These are phyloP conservation scores for Choristoneura fumiferana DNA, from an alignment of 1,140 invertebrate genomes.

Conservation along the genomic window DNA sequence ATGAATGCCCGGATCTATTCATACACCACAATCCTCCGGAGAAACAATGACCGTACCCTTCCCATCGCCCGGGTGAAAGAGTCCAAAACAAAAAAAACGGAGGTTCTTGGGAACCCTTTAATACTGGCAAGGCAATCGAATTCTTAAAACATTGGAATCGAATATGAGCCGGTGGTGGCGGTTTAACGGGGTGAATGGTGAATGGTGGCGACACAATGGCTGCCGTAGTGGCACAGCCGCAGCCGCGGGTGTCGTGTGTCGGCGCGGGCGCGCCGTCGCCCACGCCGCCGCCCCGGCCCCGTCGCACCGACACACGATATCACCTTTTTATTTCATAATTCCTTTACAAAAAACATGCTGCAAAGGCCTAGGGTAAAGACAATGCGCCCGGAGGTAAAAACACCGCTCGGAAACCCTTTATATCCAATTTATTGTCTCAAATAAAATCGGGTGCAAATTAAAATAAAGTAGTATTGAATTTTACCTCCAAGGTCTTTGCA, in stretches of 20 bases:
- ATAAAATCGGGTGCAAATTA: conserved; percentile 77
- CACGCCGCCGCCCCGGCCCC: conserved; percentile 36
- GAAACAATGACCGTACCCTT: conserved; percentile 73
- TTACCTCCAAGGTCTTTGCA: conserved; percentile 36
- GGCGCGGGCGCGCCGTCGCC: conserved; percentile 27
- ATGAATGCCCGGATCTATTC: conserved; percentile 64
- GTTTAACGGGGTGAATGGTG: conserved; percentile 29
- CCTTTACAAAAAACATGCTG: conserved; percentile 64
- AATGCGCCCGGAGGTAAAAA: conserved; percentile 74
- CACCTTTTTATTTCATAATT: conserved; percentile 76
- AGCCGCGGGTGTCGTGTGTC: conserved; percentile 55
- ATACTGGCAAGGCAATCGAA: conserved; percentile 71
- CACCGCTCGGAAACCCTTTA: conserved; percentile 72
- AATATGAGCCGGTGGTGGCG: conserved; percentile 53
- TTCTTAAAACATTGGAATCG: conserved; percentile 74
- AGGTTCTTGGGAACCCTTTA: conserved; percentile 76
- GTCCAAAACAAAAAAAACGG: conserved; percentile 63
- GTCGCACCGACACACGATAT: conserved; percentile 63
- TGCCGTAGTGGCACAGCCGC: conserved; percentile 30
- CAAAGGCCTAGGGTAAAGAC: conserved; percentile 74
- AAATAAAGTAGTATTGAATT: conserved; percentile 56
- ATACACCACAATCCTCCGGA: conserved; percentile 64
- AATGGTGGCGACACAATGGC: conserved; percentile 54
- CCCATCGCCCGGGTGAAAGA: conserved; percentile 58
- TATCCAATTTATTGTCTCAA: conserved; percentile 73